Evolutionary conservation across 2,888 invertebrate genomes (phyloP), one percentile per base, ranked within the genome.

Genomic region (Andrena fulva): DNA sequence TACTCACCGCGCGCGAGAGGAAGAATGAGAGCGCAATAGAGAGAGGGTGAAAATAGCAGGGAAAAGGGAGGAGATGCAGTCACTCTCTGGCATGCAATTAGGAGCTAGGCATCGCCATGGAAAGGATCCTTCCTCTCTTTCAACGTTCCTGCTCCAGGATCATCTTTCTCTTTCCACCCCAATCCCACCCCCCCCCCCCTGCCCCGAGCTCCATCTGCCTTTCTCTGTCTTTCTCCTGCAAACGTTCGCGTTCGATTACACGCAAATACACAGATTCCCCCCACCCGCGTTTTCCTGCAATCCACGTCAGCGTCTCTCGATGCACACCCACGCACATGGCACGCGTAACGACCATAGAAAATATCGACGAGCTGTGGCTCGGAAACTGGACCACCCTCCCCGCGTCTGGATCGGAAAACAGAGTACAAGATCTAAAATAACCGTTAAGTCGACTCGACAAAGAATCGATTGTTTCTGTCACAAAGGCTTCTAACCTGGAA

Each of bases 41-140:
- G 70, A 56, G 33, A 68, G 42, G 78, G 74, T 59, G 80, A 74
- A 64, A 69, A 70, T 56, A 59, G 73, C 66, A 54, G 71, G 52
- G 73, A 76, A 74, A 60, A 48, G 67, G 78, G 66, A 73, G 77
- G 69, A 84, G 77, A 78, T 82, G 89, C 89, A 87, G 89, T 88
- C 87, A 78, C 85, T 85, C 85, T 85, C 85, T 85, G 89, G 88
- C 87, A 89, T 89, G 89, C 89, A 89, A 89, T 89, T 89, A 89
- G 88, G 81, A 82, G 85, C 76, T 73, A 85, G 78, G 81, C 87
- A 84, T 85, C 77, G 77, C 62, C 71, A 69, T 74, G 74, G 74
- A 80, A 80, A 87, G 85, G 81, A 85, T 87, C 56, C 85, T 5
- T 42, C 42, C 85, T 75, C 73, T 79, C 71, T 80, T 86, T 80